These are phyloP conservation scores for Protosalanx chinensis DNA, from an alignment of 2,797 vertebrate species.

Conservation along the genomic window DNA sequence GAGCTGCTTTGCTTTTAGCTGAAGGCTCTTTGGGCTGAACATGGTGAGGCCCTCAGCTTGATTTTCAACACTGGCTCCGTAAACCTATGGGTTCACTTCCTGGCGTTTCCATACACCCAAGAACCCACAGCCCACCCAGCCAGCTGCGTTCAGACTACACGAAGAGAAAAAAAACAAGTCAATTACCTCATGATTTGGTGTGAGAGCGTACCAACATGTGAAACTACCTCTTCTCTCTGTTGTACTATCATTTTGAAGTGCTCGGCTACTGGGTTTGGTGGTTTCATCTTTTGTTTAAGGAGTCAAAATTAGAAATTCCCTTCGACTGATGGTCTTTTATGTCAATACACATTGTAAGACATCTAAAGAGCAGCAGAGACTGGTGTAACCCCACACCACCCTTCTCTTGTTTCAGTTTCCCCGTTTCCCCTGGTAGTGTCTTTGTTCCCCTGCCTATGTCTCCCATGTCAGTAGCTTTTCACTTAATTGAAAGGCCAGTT, in stretches of 20 bases:
- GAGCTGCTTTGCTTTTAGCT: slow-evolving; percentile 10
- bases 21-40: background rate
- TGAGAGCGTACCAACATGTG: background rate
- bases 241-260: too few relatives aligned
- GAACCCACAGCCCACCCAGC: slow-evolving; percentile 62
- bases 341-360: slow-evolving; percentile 58
- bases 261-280: background rate
- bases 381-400: slow-evolving; percentile 57
- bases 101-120: slow-evolving; percentile 14
- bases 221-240: too few relatives aligned
- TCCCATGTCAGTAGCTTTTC: slow-evolving; percentile 60
- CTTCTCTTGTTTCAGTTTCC: slow-evolving; percentile 51
- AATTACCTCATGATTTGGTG: slow-evolving; percentile 24
- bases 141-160: slow-evolving; percentile 37
- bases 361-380: slow-evolving; percentile 54
- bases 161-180: slow-evolving; percentile 12
- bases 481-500: slow-evolving; percentile 51
- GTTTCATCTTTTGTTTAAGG: slow-evolving; percentile 18
- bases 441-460: slow-evolving; percentile 60
- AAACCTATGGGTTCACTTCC: slow-evolving; percentile 47
- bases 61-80: slow-evolving; percentile 27
- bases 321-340: slow-evolving; percentile 42
- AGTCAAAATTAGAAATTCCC: slow-evolving; percentile 27
- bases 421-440: slow-evolving; percentile 53
- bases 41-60: slow-evolving; percentile 15